Conservation (phyloP, 2,888 invertebrate species). For the Chesias legatella region DNA sequence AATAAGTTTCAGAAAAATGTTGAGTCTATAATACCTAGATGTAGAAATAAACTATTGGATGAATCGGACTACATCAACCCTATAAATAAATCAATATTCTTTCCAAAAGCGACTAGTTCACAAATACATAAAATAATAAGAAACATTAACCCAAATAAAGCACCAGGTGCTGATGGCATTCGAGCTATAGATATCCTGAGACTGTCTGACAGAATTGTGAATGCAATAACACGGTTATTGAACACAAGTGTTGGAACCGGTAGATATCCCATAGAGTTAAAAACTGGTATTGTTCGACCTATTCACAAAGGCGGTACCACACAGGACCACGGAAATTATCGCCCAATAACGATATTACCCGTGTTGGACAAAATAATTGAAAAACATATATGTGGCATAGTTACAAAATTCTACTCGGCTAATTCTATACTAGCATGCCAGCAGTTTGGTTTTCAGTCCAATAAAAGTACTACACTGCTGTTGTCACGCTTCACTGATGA, state of each 20-base stretch:
- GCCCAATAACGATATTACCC: constrained; percentile 10
- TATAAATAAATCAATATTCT: too few species aligned
- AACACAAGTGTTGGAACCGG: constrained; percentile 4
- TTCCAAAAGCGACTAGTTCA: too few species aligned
- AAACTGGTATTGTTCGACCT: constrained; percentile 9
- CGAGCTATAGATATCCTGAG: too few species aligned
- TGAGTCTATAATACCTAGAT: too few species aligned
- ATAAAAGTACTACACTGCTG: constrained; percentile 1
- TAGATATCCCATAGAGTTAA: constrained; percentile 2
- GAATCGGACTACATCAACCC: too few species aligned
- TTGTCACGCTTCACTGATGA: constrained; percentile 7
- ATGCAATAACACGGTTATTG: constrained; percentile 1
- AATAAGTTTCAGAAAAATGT: too few species aligned
- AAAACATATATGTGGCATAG: constrained; percentile 1
- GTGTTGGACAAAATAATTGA: constrained; percentile 6
- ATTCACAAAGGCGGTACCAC: constrained; percentile 4
- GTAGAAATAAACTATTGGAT: too few species aligned
- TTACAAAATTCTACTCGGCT: not conserved
- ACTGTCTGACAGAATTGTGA: constrained; percentile 1
- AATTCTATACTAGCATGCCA: constrained; percentile 2
- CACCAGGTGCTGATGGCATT: too few species aligned
- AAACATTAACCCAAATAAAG: too few species aligned
- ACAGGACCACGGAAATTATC: constrained; percentile 1
- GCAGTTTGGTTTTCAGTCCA: too few species aligned
- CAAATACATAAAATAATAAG: too few species aligned